Evolutionary conservation across 1,140 invertebrate species (phyloP), one percentile per base, ranked within the genome.

Genomic region (Parasteatoda tepidariorum): DNA sequence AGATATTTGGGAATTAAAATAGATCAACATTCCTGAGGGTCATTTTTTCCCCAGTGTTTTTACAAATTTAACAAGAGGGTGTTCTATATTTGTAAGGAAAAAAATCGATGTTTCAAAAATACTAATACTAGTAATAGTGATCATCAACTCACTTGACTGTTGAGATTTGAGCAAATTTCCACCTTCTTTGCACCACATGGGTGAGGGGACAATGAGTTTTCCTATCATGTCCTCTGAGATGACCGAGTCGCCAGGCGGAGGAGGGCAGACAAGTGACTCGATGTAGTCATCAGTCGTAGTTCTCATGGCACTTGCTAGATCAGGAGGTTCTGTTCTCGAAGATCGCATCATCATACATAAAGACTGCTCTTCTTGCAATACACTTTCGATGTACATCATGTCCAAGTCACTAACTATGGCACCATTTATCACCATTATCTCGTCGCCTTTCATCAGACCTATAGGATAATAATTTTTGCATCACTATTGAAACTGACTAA

Each of bases 371-470:
- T 98, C 97, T 90, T 98, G 96, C 79, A 99, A 91, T 41, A 98
- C 95, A 87, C 94, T 94, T 89, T 98, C 97, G 87, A 99, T 92
- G 91, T 97, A 98, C 95, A 99, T 98, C 97, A 99, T 99, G 92
- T 99, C 97, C 90, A 99, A 91, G 90, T 98, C 97, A 85, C 95
- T 96, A 59, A 99, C 97, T 88, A 98, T 96, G 84, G 97, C 96
- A 84, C 97, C 96, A 90, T 99, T 99, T 89, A 99, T 98, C 87
- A 99, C 96, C 93, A 99, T 96, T 88, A 99, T 98, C 90, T 99
- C 97, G 90, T 99, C 97, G 86, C 96, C 94, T 90, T 98, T 97
- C 88, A 97, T 96, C 88, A 99, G 94, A 87, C 96, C 97, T 90
- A 54, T 26, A 67, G 7, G 41, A 67, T 13, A 9, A n/a, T 67